Base-by-base conservation (phyloP, 2,888 invertebrate genomes). In the Periphyllus acericola region DNA sequence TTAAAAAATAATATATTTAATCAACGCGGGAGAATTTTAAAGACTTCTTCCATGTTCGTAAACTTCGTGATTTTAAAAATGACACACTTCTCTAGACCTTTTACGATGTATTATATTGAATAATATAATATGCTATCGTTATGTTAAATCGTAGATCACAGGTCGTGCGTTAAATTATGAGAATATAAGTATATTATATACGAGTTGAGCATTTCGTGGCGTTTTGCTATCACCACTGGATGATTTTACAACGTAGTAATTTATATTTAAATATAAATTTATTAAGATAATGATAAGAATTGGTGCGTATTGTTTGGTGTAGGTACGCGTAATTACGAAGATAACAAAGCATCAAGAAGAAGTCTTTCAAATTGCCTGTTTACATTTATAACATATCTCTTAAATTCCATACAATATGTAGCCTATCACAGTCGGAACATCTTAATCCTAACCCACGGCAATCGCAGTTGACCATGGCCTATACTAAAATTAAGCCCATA, bases 401-500 rank as follows among this genome's bases (percentile, higher is more conserved):
- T 80, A 87, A 66, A 87, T 75, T 81, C 46, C 87, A 80, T 87
- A 87, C 87, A 87, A 81, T 81, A 81, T 80, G 80, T 87, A 75
- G 60, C 87, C 87, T 87, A 87, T 87, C 87, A 87, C 87, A 87
- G 87, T 87, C 60, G 60, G 80, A 81, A 72, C 80, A 80, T n/a
- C 87, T 87, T 87, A 87, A 87, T 80, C 74, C 87, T 87, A 87
- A 81, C 81, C 74, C 87, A 81, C 66, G 80, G 80, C n/a, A 36
- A 80, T 72, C 79, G 55, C 79, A 66, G 79, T 80, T 68, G 55
- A 55, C 83, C 52, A 79, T 79, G 86, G 55, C 72, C 40, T 86
- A 66, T 68, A 5, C 66, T 80, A 80, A 82, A 80, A 79, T 79
- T 79, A 55, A 86, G 80, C 80, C 87, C 60, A 72, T 46, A 46